phyloP scores from a whole-genome alignment of 2,113 vertebrate species.

The Mandrillus leucophaeus region DNA sequence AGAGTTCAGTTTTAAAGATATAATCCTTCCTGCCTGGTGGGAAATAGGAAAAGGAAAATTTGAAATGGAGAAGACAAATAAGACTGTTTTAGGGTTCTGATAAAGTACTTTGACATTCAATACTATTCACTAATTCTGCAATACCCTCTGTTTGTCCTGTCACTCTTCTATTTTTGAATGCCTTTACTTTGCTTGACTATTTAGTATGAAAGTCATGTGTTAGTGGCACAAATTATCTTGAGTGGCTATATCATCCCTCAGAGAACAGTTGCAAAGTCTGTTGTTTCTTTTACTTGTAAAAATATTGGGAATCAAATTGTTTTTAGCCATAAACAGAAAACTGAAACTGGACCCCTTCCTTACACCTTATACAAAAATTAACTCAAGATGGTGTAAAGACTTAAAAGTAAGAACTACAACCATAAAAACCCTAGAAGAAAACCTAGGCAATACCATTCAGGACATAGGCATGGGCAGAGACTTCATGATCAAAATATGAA shows the following conservation, averaged over 20 bases:
- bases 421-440: too few relatives aligned
- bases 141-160: neutral
- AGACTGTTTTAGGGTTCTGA: fast-evolving
- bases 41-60: neutral
- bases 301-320: neutral
- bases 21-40: neutral
- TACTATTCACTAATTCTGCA: neutral
- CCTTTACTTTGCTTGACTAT: neutral
- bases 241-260: neutral
- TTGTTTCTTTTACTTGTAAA: neutral
- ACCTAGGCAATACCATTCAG: too few relatives aligned
- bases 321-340: neutral
- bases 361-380: too few relatives aligned
- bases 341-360: neutral
- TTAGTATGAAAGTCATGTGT: neutral
- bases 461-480: too few relatives aligned
- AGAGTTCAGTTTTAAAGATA: neutral
- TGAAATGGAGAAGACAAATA: neutral
- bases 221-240: neutral
- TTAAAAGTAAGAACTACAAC: too few relatives aligned
- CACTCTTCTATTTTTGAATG: neutral
- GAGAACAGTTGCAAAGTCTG: neutral
- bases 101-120: neutral
- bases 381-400: too few relatives aligned
- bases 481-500: too few relatives aligned